Evolutionary conservation across 2,797 vertebrate species (phyloP), one percentile per base, ranked within the genome.

Genomic region (Esox lucius): DNA sequence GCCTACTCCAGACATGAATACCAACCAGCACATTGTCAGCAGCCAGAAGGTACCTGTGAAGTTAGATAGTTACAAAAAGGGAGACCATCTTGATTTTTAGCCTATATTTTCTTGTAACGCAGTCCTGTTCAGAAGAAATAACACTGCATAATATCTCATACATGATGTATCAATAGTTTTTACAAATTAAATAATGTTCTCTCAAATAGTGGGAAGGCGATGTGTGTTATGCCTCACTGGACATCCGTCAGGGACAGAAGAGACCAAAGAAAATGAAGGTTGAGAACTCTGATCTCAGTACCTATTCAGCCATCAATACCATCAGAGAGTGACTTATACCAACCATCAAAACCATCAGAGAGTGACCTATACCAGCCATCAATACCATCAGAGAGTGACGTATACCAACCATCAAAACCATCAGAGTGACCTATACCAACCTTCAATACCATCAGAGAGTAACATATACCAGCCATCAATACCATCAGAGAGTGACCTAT

Each of bases 211-310:
- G 16, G 64, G 61, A 71, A 16, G 59, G 68, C 46, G 78, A 78
- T 24, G 53, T 80, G 35, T 71, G 31, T 28, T 84, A 84, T 12
- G 7, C 80, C 13, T 69, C 78, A 13, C 0, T 82, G 48, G 68
- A 81, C 70, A 53, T 64, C 22, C 76, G 19, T 49, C 69, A 17
- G 31, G 71, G 48, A 42, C 5, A 1, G 59, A 65, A 51, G 28
- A 79, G 72, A n/a, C 72, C 35, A 48, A 35, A 33, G 68, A 61
- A 75, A 46, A 77, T 75, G 51, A 80, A 68, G 48, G 0, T 24
- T 16, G 28, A 31, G n/a, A 56, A 11, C 26, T 71, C 73, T 67
- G 75, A 81, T 31, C 74, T 81, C 15, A 74, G 75, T 48, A 75
- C 33, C 1, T 83, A 78, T 39, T 65, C 76, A 56, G 65, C 64